Evolutionary conservation across 2,888 invertebrate genomes (phyloP).

Genomic region (Ennomos fuscantarius): DNA sequence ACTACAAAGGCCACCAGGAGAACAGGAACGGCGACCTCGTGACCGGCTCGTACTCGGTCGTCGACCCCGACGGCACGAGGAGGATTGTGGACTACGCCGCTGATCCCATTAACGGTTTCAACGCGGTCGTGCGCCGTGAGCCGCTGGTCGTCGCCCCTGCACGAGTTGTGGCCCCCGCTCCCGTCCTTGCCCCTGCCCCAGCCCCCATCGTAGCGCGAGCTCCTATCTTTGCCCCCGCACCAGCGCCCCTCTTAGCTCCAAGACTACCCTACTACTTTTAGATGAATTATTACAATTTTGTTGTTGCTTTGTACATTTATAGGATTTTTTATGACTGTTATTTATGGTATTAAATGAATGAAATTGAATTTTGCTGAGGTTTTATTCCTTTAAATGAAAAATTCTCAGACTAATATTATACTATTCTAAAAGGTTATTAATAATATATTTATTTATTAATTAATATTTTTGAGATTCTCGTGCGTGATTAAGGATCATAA

Average conservation of each 20-base stretch:
- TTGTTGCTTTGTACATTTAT: conserved; percentile 61
- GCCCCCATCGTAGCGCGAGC: too few relatives aligned
- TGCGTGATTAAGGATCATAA: too few relatives aligned
- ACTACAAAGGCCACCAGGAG: conserved; percentile 85
- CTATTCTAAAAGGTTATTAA: too few relatives aligned
- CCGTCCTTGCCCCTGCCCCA: conserved; percentile 53
- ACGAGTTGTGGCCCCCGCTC: conserved; percentile 57
- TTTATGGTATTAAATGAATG: conserved; percentile 70
- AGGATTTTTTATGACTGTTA: conserved; percentile 71
- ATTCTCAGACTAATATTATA: not conserved
- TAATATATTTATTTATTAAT: too few relatives aligned
- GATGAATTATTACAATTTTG: conserved; percentile 81
- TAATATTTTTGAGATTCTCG: too few relatives aligned
- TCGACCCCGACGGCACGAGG: conserved; percentile 84
- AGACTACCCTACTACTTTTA: conserved; percentile 74
- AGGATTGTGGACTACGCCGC: conserved; percentile 85
- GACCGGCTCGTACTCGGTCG: conserved; percentile 83
- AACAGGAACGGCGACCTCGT: conserved; percentile 84
- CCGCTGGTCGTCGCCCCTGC: conserved; percentile 67
- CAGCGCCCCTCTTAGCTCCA: conserved; percentile 57
- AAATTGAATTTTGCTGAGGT: conserved; percentile 30
- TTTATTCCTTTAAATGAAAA: too few relatives aligned
- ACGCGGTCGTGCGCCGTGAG: conserved; percentile 84
- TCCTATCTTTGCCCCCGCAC: conserved; percentile 46
- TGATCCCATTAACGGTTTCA: conserved; percentile 83